phyloP scores from a whole-genome alignment of 2,113 vertebrate species.

The Corapipo altera region DNA sequence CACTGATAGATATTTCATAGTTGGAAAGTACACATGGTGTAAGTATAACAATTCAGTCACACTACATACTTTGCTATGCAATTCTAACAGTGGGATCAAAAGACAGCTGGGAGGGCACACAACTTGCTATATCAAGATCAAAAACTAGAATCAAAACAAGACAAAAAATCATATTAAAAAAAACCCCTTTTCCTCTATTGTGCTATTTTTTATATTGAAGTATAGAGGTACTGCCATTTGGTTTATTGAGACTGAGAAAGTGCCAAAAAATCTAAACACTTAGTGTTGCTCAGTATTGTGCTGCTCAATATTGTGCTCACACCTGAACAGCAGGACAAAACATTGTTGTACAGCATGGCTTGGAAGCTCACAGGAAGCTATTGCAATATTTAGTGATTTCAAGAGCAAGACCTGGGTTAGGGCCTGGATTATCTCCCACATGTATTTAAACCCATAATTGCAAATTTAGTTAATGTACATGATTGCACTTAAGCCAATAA shows the following conservation, averaged over 20 bases:
- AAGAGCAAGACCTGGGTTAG: neutral
- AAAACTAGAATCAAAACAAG: neutral
- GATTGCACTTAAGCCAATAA: neutral
- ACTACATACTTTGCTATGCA: neutral
- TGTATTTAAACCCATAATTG: neutral
- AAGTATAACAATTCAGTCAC: neutral
- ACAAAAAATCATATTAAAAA: neutral
- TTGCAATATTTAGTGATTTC: neutral
- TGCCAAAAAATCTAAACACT: neutral
- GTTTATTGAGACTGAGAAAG: neutral
- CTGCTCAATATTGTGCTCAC: neutral
- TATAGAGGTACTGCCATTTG: neutral
- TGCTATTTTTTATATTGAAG: neutral
- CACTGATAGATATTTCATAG: neutral
- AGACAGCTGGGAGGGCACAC: neutral
- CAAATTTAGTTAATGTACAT: neutral
- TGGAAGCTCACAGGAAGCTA: neutral
- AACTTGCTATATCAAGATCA: neutral
- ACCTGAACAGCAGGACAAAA: neutral
- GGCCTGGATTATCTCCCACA: neutral
- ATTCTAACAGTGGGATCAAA: neutral
- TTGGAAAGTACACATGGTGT: neutral
- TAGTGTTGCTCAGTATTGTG: neutral
- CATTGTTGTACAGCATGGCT: neutral
- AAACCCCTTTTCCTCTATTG: neutral